Evolutionary conservation across 37 sponge, comb jelly and placozoan genomes (phyloP), one percentile per base, ranked within the genome.

Genomic region (Ianthella basta): DNA sequence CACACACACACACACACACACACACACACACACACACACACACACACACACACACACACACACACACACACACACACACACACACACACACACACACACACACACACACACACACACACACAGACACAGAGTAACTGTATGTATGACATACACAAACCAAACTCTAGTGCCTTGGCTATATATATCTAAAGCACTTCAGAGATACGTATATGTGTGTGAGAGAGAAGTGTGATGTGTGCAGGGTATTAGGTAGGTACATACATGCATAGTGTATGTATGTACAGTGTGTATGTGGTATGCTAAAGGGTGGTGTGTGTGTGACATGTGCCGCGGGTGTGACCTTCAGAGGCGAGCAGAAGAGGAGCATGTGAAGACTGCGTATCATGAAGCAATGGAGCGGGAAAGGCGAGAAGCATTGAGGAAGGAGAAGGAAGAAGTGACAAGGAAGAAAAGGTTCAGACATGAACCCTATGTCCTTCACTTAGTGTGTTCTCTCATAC

Each of bases 191-290:
- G n/a, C n/a, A n/a, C n/a, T n/a, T n/a, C n/a, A n/a, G n/a, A n/a
- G n/a, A n/a, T n/a, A n/a, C n/a, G n/a, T n/a, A n/a, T 80, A 94
- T 90, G 81, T 94, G 87, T 89, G 89, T 88, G 39, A 24, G 72
- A 44, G 69, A 61, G 41, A 16, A 44, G 50, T 3, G 3, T 3
- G 3, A 8, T 44, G 50, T 44, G 50, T 3, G 50, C 8, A 44
- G 50, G 50, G 50, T 44, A 8, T 44, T 44, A 8, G 50, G 50
- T n/a, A 44, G 50, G 50, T 44, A 44, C 50, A 8, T 44, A 44
- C 50, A 8, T 44, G 8, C 50, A 8, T 44, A 44, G n/a, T 44
- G 50, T 8, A 44, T 44, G 50, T 44, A 8, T 44, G 50, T 44
- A 8, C 50, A 10, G 50, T 44, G 3, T 44, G 50, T 44, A 44